Conservation (phyloP, 1,140 invertebrate species). For the Wiebesia pumilae region DNA sequence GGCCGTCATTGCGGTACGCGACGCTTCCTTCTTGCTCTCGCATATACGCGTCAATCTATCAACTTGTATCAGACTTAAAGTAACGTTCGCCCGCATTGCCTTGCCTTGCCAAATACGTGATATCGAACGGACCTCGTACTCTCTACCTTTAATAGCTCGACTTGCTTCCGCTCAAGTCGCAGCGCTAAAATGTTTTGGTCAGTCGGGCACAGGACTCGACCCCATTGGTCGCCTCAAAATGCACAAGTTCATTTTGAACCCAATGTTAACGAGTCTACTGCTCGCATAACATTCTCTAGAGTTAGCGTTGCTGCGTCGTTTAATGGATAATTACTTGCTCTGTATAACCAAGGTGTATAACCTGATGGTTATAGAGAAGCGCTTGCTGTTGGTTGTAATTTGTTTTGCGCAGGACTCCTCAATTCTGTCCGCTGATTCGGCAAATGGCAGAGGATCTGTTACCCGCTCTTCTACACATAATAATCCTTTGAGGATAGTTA, state of each 20-base stretch:
- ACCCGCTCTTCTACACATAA: not conserved
- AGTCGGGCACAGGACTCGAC: not conserved
- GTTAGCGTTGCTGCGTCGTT: too few species aligned
- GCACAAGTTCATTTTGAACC: not conserved
- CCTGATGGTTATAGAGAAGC: not conserved
- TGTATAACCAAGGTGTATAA: too few species aligned
- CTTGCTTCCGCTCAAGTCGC: not conserved
- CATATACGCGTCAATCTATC: not conserved
- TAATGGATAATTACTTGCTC: too few species aligned
- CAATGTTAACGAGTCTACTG: too few species aligned
- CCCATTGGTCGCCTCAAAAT: not conserved
- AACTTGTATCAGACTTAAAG: not conserved
- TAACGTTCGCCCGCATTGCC: not conserved
- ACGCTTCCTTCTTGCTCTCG: too few species aligned
- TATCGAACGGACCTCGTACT: not conserved
- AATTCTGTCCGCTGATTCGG: not conserved
- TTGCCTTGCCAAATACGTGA: not conserved
- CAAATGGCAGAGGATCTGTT: not conserved
- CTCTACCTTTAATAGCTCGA: not conserved
- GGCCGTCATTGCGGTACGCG: too few species aligned
- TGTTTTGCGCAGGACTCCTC: not conserved
- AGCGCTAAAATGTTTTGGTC: not conserved
- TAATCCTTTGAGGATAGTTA: not conserved
- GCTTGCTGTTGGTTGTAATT: not conserved
- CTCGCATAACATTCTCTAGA: too few species aligned